A percentile compares a stretch with the other conserved stretches of the same genome.
phyloP scores from a whole-genome alignment of 2,797 vertebrate species.

The Antrozous pallidus region DNA sequence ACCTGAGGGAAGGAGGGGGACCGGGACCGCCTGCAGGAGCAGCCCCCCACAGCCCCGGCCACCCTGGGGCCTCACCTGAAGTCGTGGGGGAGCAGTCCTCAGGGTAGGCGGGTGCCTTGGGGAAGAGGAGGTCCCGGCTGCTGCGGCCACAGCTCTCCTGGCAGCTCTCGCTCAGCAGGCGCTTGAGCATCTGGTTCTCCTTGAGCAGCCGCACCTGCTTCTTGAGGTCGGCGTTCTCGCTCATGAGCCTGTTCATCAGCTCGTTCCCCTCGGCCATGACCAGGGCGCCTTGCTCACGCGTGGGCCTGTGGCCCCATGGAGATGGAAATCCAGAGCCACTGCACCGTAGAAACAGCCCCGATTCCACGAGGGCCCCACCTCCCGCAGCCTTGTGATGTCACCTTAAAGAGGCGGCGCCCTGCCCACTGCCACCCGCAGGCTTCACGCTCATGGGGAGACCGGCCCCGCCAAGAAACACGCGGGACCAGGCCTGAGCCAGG shows the following conservation, averaged over 20 bases:
- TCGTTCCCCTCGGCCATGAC: slow-evolving; percentile 67
- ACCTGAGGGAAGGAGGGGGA: neutral
- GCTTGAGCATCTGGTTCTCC: slow-evolving; percentile 76
- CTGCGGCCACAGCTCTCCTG: neutral
- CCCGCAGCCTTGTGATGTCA: slow-evolving; percentile 74
- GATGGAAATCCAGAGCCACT: slow-evolving; percentile 22
- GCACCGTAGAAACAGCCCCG: neutral
- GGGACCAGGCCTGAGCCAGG: neutral
- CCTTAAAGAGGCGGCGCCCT: slow-evolving; percentile 44
- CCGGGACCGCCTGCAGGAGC: neutral
- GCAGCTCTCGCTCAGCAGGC: slow-evolving; percentile 69
- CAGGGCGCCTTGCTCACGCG: neutral
- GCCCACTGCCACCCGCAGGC: neutral
- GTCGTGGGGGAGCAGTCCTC: slow-evolving; percentile 17
- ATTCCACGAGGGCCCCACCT: slow-evolving; percentile 15
- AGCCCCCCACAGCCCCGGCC: neutral
- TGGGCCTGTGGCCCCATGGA: neutral
- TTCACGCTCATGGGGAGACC: neutral
- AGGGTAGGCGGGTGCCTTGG: neutral
- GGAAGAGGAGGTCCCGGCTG: neutral
- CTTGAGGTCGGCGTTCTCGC: slow-evolving; percentile 77
- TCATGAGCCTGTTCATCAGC: slow-evolving; percentile 72
- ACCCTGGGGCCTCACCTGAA: slow-evolving; percentile 61
- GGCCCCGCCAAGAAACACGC: neutral
- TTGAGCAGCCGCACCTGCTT: slow-evolving; percentile 76